phyloP scores from a whole-genome alignment of 2,113 vertebrate species.

The Geococcyx californianus region DNA sequence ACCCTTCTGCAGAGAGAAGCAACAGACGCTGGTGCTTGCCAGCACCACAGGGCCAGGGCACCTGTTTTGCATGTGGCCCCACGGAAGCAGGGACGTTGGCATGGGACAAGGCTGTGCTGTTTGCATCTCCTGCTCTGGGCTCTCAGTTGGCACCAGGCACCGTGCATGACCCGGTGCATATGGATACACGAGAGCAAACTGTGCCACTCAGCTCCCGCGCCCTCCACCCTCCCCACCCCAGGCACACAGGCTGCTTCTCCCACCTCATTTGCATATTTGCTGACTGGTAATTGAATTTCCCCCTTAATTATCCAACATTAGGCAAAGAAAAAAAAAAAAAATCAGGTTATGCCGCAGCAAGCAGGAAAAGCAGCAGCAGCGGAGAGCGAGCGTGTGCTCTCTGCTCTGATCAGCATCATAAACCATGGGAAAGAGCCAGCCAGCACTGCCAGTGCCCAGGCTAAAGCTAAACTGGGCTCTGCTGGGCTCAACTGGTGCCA shows the following conservation, averaged over 20 bases:
- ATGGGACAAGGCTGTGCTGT: accelerated
- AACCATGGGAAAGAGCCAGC: accelerated
- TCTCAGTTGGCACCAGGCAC: not conserved
- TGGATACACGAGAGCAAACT: accelerated
- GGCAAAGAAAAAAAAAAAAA: not conserved
- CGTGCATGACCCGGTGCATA: accelerated
- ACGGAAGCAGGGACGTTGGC: no score
- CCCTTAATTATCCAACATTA: slow-evolving; percentile 41
- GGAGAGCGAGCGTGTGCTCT: accelerated
- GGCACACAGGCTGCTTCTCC: not conserved
- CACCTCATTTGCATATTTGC: slow-evolving; percentile 24
- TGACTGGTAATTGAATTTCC: slow-evolving; percentile 58
- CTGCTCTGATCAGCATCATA: not conserved
- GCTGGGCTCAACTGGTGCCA: not conserved
- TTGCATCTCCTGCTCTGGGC: not conserved
- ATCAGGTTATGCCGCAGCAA: slow-evolving; percentile 18
- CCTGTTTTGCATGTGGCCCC: accelerated
- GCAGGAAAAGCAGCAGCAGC: not conserved
- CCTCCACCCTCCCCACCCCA: not conserved
- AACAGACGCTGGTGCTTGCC: not conserved
- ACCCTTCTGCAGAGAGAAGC: slow-evolving; percentile 80
- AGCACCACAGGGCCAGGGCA: not conserved
- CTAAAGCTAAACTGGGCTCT: not conserved
- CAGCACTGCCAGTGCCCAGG: not conserved
- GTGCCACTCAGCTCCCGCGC: not conserved